Evolutionary conservation across 2,888 invertebrate species (phyloP).

Genomic region (Magallana nippona): DNA sequence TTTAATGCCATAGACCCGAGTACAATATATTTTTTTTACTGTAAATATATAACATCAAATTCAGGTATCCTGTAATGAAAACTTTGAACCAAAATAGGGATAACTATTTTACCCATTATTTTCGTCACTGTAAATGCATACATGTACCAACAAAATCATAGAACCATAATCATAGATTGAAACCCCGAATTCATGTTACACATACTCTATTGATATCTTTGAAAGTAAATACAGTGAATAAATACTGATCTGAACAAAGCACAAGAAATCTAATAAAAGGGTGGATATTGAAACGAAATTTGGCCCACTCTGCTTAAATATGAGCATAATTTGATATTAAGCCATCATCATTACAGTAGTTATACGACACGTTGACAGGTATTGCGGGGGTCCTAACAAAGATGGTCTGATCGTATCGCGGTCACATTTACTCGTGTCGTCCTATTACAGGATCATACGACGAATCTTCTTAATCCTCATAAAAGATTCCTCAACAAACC

Average conservation of each 20-base stretch:
- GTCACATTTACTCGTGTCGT: not conserved
- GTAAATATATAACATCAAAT: too few relatives aligned
- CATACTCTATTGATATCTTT: too few relatives aligned
- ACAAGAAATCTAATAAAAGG: too few relatives aligned
- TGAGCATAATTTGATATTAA: not conserved
- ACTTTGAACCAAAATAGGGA: too few relatives aligned
- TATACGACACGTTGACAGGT: constrained; percentile 24
- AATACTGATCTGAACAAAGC: not conserved
- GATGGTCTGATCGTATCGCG: not conserved
- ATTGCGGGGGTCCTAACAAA: not conserved
- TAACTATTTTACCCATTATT: too few relatives aligned
- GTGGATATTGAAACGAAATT: not conserved
- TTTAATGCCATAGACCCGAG: too few relatives aligned
- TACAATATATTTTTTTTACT: too few relatives aligned
- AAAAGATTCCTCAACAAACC: not conserved
- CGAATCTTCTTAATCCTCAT: not conserved
- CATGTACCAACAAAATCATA: too few relatives aligned
- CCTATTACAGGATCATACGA: not conserved
- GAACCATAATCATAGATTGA: too few relatives aligned
- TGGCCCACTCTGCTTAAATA: not conserved
- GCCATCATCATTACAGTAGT: not conserved
- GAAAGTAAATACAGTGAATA: not conserved
- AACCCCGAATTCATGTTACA: too few relatives aligned
- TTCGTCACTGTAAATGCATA: too few relatives aligned
- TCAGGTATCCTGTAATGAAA: too few relatives aligned